Base-by-base conservation (phyloP, 1,140 invertebrate species). In the Ctenoplectra terminalis region DNA sequence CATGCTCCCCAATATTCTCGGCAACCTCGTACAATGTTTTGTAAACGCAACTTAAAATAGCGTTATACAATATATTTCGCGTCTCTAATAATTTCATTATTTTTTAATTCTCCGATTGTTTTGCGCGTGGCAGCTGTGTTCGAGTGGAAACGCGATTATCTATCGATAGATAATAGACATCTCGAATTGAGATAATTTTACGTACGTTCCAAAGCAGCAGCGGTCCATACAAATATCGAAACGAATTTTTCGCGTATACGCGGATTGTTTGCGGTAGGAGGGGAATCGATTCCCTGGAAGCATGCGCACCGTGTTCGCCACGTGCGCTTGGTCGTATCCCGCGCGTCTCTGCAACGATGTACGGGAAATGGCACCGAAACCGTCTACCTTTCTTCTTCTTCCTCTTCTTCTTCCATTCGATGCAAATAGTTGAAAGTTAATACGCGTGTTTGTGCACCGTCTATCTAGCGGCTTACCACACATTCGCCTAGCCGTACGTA, bases 231-330 rank as follows among this genome's bases (percentile, higher is more conserved):
- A 48, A 81, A 87, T 67, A 46, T 34, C 50, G 43, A 70, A 86
- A 81, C 78, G 78, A 85, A 89, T 90, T 85, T 87, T 87, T 79
- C 66, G 75, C 58, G 63, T 56, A 85, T 82, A 75, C 84, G 50
- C 80, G 85, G 80, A 69, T 80, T 82, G 20, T 31, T 81, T 50
- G 67, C 79, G 80, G 88, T 81, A 84, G 87, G 67, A 88, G 90
- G 92, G 91, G 90, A 90, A 93, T 94, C 93, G 93, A 94, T 94
- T 90, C 86, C 72, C 72, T 37, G 50, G 63, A 86, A 83, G 88
- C 92, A 89, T 92, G 93, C 93, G 93, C 92, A 92, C 43, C 78
- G 43, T 50, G 67, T 64, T 70, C 73, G 61, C 91, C 92, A 93
- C 92, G 92, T 93, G 92, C 90, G 80, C 74, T 63, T 81, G 79